These are phyloP conservation scores for Stenodema calcarata DNA, from an alignment of 2,888 invertebrate genomes.

Conservation along the genomic window DNA sequence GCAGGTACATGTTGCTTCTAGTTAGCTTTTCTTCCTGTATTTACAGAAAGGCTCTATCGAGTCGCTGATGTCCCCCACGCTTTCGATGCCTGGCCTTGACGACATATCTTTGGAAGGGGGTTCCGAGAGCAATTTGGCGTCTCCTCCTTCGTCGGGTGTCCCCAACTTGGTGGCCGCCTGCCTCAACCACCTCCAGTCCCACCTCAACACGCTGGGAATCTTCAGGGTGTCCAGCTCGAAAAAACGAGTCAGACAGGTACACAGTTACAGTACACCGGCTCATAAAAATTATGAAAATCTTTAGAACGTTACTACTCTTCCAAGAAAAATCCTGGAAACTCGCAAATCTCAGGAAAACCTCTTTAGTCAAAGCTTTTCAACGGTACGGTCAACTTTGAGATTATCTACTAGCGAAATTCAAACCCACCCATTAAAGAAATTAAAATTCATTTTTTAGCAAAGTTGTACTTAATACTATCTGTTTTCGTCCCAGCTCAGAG, in stretches of 20 bases:
- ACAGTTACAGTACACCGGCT: too few species aligned
- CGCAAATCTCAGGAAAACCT: too few species aligned
- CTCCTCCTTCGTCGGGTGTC: conserved; percentile 65
- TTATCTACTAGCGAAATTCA: too few species aligned
- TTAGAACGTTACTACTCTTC: too few species aligned
- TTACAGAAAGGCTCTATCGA: conserved; percentile 78
- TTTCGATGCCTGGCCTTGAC: conserved; percentile 64
- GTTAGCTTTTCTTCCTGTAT: not conserved
- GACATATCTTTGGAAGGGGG: conserved; percentile 61
- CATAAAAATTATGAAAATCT: too few species aligned
- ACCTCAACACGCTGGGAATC: conserved; percentile 83
- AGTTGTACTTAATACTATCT: too few species aligned
- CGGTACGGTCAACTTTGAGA: too few species aligned
- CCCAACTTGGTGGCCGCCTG: conserved; percentile 82
- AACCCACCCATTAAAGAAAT: too few species aligned
- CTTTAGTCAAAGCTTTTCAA: too few species aligned
- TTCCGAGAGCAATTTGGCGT: conserved; percentile 63
- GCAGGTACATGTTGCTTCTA: too few species aligned
- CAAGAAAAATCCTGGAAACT: too few species aligned
- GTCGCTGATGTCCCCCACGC: conserved; percentile 66
- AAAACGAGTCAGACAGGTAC: conserved; percentile 87
- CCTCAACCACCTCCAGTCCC: conserved; percentile 78
- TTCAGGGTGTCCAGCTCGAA: conserved; percentile 92
- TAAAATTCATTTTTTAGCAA: too few species aligned
- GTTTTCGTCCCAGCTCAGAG: conserved; percentile 71